Conservation (phyloP, 2,113 vertebrate species). For the Heteronetta atricapilla region DNA sequence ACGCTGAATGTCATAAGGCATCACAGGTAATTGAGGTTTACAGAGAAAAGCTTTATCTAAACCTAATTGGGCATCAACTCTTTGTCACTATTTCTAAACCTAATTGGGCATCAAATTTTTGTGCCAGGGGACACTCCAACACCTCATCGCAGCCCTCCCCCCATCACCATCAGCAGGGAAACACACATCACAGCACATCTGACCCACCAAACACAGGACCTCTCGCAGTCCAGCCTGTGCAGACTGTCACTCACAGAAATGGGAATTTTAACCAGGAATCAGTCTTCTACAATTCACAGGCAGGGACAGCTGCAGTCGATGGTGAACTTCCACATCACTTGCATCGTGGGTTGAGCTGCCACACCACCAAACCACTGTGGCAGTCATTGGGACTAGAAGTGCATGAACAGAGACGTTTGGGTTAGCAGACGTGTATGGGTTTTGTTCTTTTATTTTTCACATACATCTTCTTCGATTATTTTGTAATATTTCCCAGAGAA, state of each 20-base stretch:
- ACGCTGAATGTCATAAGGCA: conserved; percentile 88
- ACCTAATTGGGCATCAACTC: conserved; percentile 88
- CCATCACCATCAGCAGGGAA: conserved; percentile 11
- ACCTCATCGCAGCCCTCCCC: conserved; percentile 31
- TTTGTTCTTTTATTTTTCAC: not conserved
- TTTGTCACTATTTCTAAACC: conserved; percentile 85
- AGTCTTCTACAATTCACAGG: not conserved
- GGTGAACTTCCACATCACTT: not conserved
- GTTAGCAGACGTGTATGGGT: not conserved
- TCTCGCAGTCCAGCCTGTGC: not conserved
- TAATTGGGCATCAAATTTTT: conserved; percentile 85
- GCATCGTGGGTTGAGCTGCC: not conserved
- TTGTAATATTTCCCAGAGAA: not conserved
- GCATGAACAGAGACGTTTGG: not conserved
- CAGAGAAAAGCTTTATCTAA: conserved; percentile 86
- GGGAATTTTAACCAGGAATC: not conserved
- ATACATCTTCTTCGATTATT: not conserved
- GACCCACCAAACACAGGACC: conserved; percentile 19
- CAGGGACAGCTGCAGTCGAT: not conserved
- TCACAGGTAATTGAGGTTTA: conserved; percentile 90
- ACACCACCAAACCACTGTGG: not conserved
- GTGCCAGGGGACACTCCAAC: conserved; percentile 75
- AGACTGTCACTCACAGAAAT: not conserved
- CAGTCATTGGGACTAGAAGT: not conserved
- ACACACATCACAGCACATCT: conserved; percentile 23